Evolutionary conservation across 2,113 vertebrate genomes (phyloP).

Genomic region (Plecotus auritus): DNA sequence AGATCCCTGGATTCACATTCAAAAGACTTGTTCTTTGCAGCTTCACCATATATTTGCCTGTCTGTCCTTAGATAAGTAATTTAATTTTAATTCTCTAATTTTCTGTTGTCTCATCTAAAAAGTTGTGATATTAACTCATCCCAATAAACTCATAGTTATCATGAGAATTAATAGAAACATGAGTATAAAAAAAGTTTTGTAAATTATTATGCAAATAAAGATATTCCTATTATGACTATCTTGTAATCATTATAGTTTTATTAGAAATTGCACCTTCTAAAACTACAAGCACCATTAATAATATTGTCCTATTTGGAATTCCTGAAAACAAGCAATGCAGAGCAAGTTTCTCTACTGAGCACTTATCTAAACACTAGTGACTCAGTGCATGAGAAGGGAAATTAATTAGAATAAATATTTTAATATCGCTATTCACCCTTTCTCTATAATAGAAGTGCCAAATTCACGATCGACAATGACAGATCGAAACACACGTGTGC

Average conservation of each 20-base stretch:
- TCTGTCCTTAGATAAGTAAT: not conserved
- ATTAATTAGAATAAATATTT: too few species aligned
- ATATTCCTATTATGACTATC: not conserved
- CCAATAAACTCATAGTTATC: not conserved
- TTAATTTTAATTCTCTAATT: constrained; percentile 6
- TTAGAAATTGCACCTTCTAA: not conserved
- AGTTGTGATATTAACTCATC: not conserved
- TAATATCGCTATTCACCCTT: too few species aligned
- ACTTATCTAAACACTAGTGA: not conserved
- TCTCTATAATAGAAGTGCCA: too few species aligned
- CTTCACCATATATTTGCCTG: not conserved
- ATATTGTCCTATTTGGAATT: not conserved
- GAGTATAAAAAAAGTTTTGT: not conserved
- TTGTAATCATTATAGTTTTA: not conserved
- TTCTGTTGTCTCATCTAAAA: not conserved
- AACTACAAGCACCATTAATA: not conserved
- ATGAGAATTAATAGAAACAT: not conserved
- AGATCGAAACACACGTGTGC: too few species aligned
- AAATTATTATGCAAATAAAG: not conserved
- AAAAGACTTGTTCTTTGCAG: not conserved
- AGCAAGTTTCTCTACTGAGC: not conserved
- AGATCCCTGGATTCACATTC: not conserved
- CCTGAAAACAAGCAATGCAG: not conserved
- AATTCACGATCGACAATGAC: too few species aligned
- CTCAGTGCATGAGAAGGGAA: too few species aligned